phyloP scores from a whole-genome alignment of 2,888 invertebrate genomes.

The Diplazon laetatorius region DNA sequence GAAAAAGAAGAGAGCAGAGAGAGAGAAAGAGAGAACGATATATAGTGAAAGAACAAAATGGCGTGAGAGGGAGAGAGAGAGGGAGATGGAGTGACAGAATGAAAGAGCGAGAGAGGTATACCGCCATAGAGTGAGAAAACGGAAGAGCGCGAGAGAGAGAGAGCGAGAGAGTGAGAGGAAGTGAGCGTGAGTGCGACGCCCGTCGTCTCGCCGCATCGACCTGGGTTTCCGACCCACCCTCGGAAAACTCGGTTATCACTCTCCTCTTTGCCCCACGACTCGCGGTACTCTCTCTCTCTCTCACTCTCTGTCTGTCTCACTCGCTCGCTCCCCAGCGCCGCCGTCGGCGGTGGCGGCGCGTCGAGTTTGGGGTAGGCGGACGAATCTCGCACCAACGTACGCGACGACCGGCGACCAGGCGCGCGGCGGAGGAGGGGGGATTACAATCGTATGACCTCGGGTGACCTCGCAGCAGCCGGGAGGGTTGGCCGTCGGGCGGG shows the following conservation, averaged over 20 bases:
- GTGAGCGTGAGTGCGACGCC: constrained; percentile 78
- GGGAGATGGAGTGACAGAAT: too few relatives aligned
- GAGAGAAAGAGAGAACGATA: not conserved
- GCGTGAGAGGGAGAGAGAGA: too few relatives aligned
- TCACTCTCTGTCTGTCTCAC: constrained; percentile 39
- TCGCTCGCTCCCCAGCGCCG: constrained; percentile 27
- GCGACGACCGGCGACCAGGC: too few relatives aligned
- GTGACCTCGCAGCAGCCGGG: constrained; percentile 67
- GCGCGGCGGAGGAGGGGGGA: constrained; percentile 55
- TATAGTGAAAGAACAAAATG: not conserved
- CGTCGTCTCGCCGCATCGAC: constrained; percentile 83
- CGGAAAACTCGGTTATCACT: constrained; percentile 16
- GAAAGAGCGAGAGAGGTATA: constrained; percentile 25
- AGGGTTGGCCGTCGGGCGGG: constrained; percentile 61
- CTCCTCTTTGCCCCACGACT: too few relatives aligned
- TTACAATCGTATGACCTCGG: constrained; percentile 75
- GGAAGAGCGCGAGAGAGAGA: not conserved
- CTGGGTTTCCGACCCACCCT: constrained; percentile 73
- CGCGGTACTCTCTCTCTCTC: constrained; percentile 38
- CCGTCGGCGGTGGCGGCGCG: constrained; percentile 1
- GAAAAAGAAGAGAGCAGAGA: not conserved
- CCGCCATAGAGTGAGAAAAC: constrained; percentile 9
- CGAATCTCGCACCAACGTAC: constrained; percentile 56
- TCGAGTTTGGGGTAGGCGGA: constrained; percentile 41
- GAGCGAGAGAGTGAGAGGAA: constrained; percentile 31